Conservation (phyloP, 1,140 invertebrate genomes). For the Leucophenga varia region DNA sequence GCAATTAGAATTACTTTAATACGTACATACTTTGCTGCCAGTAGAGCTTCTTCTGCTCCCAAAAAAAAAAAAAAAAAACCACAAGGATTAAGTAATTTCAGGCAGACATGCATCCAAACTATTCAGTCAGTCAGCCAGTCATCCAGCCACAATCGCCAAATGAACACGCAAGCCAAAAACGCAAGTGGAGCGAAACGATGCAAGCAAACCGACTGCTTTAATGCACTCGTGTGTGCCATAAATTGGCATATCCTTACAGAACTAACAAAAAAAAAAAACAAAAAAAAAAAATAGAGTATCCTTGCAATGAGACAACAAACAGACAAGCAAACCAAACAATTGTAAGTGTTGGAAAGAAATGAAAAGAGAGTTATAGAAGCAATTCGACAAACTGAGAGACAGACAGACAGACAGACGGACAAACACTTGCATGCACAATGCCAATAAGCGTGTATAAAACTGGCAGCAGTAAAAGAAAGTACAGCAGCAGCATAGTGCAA, state of each 20-base stretch:
- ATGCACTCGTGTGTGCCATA: conserved; percentile 54
- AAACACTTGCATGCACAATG: conserved; percentile 8
- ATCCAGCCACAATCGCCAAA: conserved; percentile 51
- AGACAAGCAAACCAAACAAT: conserved; percentile 1
- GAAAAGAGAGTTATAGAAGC: background rate
- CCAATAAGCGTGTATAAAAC: conserved; percentile 40
- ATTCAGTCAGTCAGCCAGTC: too few relatives aligned
- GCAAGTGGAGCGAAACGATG: conserved; percentile 1
- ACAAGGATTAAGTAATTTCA: conserved; percentile 53
- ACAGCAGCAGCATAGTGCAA: too few relatives aligned
- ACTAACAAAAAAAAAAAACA: background rate
- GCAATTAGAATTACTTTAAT: conserved; percentile 50
- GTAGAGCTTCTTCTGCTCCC: too few relatives aligned
- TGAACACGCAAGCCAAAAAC: conserved; percentile 37
- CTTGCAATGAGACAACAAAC: conserved; percentile 13
- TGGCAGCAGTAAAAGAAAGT: too few relatives aligned
- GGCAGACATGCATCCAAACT: conserved; percentile 51
- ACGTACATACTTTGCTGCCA: conserved; percentile 7
- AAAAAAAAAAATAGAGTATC: too few relatives aligned
- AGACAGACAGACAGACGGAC: background rate
- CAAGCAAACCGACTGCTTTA: conserved; percentile 19
- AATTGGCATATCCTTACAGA: conserved; percentile 49
- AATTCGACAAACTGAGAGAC: too few relatives aligned
- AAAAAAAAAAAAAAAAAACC: too few relatives aligned
- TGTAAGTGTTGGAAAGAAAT: conserved; percentile 1